Base-by-base conservation (phyloP, 2,113 vertebrate genomes). In the Tachysurus fulvidraco region DNA sequence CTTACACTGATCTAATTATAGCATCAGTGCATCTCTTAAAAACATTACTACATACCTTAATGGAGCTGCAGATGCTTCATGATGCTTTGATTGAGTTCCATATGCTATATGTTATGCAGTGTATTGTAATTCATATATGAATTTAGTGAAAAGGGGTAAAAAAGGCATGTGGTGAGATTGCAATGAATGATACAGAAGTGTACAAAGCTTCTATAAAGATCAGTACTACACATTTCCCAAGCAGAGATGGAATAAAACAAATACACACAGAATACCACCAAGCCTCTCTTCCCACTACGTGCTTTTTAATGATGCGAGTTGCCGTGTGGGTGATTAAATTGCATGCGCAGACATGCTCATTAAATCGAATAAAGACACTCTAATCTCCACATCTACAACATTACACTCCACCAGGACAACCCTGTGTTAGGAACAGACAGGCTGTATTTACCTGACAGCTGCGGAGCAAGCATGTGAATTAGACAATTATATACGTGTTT, bases 311-410 rank as follows among this genome's bases (percentile, higher is more conserved):
- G 82, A 89, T 88, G 69, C 78, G 65, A 89, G 83, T 84, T 71
- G 78, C 78, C 85, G 86, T 85, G 83, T 88, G 89, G 86, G 84
- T 92, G 92, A 93, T 93, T 90, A 89, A 91, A 88, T 80, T 55
- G 85, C 87, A 90, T 88, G 87, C 81, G 74, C 88, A 62, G 83
- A 88, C 80, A 76, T 71, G 83, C 83, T 87, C 71, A 84, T 92
- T 91, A 88, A 73, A 91, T 89, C 88, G 59, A 89, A 91, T 87
- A 82, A 87, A 89, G 83, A 87, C 59, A 46, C 59, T 84, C 77
- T 86, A 83, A 83, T 87, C 79, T 81, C 36, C 69, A 65, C 83
- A 74, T 60, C 62, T 84, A 55, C 44, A 83, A 21, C 60, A 54
- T 87, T 85, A 59, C 65, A 76, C 41, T 57, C 44, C 36, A 28